Conservation (phyloP, 2,888 invertebrate species). For the Pachydiplax longipennis region DNA sequence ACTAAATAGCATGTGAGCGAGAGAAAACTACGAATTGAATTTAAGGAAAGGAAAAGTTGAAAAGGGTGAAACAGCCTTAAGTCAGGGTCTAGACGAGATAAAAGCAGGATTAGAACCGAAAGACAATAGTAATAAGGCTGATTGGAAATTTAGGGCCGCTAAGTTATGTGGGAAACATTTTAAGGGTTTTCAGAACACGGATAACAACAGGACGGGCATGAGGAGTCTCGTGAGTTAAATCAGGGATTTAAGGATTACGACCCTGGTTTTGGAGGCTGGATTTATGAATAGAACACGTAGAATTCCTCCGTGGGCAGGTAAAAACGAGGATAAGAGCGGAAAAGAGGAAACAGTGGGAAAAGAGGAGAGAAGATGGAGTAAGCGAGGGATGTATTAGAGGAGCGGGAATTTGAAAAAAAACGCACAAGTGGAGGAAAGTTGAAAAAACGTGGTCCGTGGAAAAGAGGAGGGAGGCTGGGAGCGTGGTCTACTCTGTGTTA, state of each 20-base stretch:
- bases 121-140: too few species aligned
- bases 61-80: neutral
- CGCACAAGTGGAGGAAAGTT: neutral
- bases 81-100: too few species aligned
- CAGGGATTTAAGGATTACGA: too few species aligned
- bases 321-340: neutral
- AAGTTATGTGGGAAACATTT: too few species aligned
- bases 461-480: neutral
- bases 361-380: neutral
- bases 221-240: neutral
- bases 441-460: neutral
- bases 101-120: too few species aligned
- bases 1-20: too few species aligned
- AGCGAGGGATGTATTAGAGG: neutral
- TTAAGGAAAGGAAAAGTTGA: too few species aligned
- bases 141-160: too few species aligned
- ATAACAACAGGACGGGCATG: neutral
- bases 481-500: constrained; percentile 36
- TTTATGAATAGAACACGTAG: neutral
- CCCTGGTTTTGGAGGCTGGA: too few species aligned
- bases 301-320: neutral
- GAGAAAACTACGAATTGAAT: too few species aligned
- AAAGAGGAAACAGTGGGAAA: neutral
- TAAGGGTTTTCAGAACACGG: neutral
- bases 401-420: neutral